Percentiles rank a stretch among this genome's conserved stretches.
phyloP scores from a whole-genome alignment of 2,797 vertebrate genomes.

The Calcarius lapponicus region DNA sequence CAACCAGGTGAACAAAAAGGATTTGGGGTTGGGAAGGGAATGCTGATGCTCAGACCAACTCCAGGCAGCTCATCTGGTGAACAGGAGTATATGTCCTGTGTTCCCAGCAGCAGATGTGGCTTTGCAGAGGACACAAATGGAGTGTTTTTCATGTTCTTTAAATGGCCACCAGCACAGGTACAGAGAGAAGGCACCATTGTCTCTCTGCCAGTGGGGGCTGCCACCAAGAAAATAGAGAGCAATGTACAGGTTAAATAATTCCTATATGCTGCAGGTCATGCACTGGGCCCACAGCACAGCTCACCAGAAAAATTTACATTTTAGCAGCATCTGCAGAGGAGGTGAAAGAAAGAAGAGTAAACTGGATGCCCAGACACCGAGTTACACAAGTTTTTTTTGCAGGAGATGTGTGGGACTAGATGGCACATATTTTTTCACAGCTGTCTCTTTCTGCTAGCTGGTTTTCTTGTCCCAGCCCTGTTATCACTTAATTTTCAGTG shows the following conservation, averaged over 20 bases:
- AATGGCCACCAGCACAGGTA: neutral
- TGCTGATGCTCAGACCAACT: neutral
- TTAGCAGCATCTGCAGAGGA: neutral
- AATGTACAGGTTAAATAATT: neutral
- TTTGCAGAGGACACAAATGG: neutral
- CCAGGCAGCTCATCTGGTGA: neutral
- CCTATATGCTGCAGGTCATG: neutral
- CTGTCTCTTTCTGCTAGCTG: neutral
- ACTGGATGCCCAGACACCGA: fast-evolving
- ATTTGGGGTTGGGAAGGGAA: neutral
- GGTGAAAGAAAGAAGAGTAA: neutral
- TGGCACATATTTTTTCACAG: neutral
- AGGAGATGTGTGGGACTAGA: neutral
- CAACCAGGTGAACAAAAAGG: neutral
- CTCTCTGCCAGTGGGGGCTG: neutral
- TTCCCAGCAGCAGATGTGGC: neutral
- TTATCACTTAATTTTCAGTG: neutral
- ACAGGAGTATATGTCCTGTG: fast-evolving
- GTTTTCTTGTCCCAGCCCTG: neutral
- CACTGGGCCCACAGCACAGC: neutral
- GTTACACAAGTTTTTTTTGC: neutral
- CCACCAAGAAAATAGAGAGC: neutral
- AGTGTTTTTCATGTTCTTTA: neutral
- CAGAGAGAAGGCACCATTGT: neutral
- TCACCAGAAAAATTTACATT: neutral